phyloP scores from a whole-genome alignment of 1,140 invertebrate genomes.

The Drosophila dunni region DNA sequence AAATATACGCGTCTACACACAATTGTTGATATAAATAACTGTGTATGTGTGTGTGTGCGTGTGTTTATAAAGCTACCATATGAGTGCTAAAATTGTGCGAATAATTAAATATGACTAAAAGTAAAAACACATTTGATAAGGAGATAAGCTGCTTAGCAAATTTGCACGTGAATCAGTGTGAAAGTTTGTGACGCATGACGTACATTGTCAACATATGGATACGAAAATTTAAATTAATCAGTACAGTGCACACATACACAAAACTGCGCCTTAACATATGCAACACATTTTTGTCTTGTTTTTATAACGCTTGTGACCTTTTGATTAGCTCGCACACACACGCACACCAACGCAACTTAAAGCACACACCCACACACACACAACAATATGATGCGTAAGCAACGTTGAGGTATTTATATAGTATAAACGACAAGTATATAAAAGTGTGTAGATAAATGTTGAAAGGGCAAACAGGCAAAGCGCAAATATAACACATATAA shows the following conservation, averaged over 20 bases:
- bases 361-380: constrained; percentile 3
- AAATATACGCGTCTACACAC: constrained; percentile 18
- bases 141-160: constrained; percentile 49
- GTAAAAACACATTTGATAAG: constrained; percentile 56
- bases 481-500: neutral
- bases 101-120: constrained; percentile 10
- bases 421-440: constrained; percentile 6
- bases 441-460: neutral
- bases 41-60: neutral
- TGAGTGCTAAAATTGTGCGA: constrained; percentile 54
- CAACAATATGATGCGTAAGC: constrained; percentile 30
- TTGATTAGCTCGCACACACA: constrained; percentile 44
- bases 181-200: constrained; percentile 8
- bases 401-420: constrained; percentile 21
- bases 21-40: constrained; percentile 4
- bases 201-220: constrained; percentile 34
- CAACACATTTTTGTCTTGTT: constrained; percentile 49
- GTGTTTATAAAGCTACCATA: constrained; percentile 19
- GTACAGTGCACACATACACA: constrained; percentile 16
- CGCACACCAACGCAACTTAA: constrained; percentile 15
- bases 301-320: constrained; percentile 65
- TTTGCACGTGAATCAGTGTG: neutral
- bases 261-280: constrained; percentile 43
- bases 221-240: constrained; percentile 5
- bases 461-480: constrained; percentile 29